Conservation (phyloP, 2,797 vertebrate genomes). For the Stomatorhinus walkeri region DNA sequence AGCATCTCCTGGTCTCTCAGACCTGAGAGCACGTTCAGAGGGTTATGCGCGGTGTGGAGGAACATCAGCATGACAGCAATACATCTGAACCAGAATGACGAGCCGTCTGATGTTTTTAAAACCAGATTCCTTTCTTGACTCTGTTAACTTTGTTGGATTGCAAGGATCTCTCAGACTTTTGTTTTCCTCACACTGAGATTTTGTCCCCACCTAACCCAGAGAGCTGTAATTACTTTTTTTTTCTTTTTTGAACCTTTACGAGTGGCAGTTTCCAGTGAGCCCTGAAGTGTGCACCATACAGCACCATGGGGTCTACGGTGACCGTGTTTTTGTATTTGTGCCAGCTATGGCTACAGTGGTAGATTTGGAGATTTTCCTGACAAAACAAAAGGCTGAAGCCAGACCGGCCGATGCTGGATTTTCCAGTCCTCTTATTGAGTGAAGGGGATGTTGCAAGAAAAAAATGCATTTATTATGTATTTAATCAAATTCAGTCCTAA, state of each 20-base stretch:
- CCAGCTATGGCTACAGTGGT: background rate
- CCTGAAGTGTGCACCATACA: background rate
- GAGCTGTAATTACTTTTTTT: background rate
- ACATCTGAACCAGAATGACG: background rate
- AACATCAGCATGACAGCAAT: background rate
- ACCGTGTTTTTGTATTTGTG: background rate
- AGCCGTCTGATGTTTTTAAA: background rate
- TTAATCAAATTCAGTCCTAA: background rate
- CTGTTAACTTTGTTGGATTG: background rate
- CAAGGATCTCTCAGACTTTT: background rate
- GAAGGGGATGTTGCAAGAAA: background rate
- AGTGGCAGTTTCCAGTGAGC: background rate
- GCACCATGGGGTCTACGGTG: background rate
- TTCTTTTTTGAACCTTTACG: background rate
- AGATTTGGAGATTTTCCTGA: background rate
- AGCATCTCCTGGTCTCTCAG: background rate
- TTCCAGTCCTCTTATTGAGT: constrained; percentile 13
- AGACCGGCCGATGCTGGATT: background rate
- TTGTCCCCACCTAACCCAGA: background rate
- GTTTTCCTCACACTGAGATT: background rate
- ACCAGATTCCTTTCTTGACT: background rate
- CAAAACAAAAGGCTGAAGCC: constrained; percentile 7
- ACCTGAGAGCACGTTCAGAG: background rate
- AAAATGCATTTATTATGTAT: background rate
- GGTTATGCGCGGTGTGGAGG: background rate